Evolutionary conservation across 2,797 vertebrate species (phyloP).

Genomic region (Rhinichthys osculus): DNA sequence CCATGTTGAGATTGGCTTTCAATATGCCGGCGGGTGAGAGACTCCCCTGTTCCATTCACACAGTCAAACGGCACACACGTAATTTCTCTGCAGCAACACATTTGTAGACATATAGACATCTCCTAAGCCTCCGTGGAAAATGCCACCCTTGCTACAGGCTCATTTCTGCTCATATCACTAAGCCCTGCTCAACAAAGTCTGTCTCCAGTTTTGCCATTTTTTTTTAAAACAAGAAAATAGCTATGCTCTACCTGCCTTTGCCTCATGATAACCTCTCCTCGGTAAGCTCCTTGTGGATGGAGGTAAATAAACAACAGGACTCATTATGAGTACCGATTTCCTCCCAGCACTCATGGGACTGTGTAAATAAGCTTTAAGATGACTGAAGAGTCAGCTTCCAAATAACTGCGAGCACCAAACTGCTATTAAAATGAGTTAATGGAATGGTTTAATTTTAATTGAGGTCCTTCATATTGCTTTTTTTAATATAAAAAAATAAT

Average conservation of each 20-base stretch:
- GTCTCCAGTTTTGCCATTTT: conserved; percentile 21
- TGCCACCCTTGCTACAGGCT: conserved; percentile 34
- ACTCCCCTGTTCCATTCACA: conserved; percentile 28
- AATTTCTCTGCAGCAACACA: conserved; percentile 50
- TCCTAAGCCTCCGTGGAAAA: conserved; percentile 43
- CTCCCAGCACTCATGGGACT: conserved; percentile 65
- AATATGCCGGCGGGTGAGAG: conserved; percentile 30
- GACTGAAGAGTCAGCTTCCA: conserved; percentile 60
- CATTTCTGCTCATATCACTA: conserved; percentile 20
- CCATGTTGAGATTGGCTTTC: conserved; percentile 43
- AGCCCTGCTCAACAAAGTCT: conserved; percentile 38
- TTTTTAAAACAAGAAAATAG: conserved; percentile 30
- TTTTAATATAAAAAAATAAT: background rate
- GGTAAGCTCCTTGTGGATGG: conserved; percentile 58
- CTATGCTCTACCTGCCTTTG: conserved; percentile 25
- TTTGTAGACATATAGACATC: conserved; percentile 40
- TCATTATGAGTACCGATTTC: conserved; percentile 73
- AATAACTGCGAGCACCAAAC: conserved; percentile 65
- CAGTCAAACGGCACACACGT: conserved; percentile 38
- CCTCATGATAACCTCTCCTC: conserved; percentile 45
- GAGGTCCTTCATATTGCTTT: conserved; percentile 59
- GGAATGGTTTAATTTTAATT: conserved; percentile 71
- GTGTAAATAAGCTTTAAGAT: conserved; percentile 61
- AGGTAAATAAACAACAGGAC: conserved; percentile 73
- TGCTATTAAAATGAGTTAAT: conserved; percentile 60